These are phyloP conservation scores for Parapsyche elsis DNA, from an alignment of 1,140 invertebrate species.

Conservation along the genomic window DNA sequence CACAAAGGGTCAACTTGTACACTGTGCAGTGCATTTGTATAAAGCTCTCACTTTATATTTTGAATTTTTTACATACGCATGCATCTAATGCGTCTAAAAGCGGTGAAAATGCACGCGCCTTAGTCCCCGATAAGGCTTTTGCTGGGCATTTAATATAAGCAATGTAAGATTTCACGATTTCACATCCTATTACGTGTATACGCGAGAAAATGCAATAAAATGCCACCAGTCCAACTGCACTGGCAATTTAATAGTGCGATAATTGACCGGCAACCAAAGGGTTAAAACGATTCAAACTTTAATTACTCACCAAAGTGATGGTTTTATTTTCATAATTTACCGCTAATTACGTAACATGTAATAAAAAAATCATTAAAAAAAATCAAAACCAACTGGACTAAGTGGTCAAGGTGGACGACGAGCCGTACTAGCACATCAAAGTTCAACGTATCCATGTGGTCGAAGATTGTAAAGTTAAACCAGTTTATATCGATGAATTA, in stretches of 20 bases:
- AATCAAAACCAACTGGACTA: neutral
- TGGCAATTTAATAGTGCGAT: neutral
- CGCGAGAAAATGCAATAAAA: constrained; percentile 9
- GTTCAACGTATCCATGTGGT: constrained; percentile 15
- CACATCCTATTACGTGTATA: neutral
- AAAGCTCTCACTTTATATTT: too few species aligned
- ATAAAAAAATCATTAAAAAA: too few species aligned
- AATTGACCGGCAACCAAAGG: neutral
- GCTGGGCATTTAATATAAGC: neutral
- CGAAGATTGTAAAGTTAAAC: neutral
- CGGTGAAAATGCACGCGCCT: neutral
- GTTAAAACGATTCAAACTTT: too few species aligned
- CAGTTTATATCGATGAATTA: neutral
- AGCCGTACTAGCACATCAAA: neutral
- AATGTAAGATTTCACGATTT: constrained; percentile 22
- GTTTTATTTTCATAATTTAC: too few species aligned
- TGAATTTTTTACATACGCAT: neutral
- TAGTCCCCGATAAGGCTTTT: constrained; percentile 5
- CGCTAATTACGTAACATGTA: too few species aligned
- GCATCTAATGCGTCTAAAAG: neutral
- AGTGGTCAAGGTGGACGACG: constrained; percentile 24
- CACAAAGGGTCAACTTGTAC: neutral
- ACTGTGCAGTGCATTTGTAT: too few species aligned
- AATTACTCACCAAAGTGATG: too few species aligned
- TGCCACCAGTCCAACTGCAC: neutral